These are phyloP conservation scores for Condylura cristata DNA, from an alignment of 2,113 vertebrate genomes.

Conservation along the genomic window DNA sequence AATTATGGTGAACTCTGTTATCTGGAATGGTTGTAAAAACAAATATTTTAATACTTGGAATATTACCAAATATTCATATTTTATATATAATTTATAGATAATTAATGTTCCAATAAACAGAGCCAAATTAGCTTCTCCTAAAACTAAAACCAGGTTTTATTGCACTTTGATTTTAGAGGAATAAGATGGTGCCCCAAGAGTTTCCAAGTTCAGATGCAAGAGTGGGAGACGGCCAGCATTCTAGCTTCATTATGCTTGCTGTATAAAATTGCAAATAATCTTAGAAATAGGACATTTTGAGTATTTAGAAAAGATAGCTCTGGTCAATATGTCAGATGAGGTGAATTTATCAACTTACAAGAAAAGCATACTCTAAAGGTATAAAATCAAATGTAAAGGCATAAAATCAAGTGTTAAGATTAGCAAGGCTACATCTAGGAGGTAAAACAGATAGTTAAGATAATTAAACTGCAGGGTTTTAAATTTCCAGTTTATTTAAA, in stretches of 20 bases:
- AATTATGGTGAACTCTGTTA: conserved; percentile 12
- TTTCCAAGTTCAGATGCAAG: not conserved
- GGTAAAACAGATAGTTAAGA: conserved; percentile 24
- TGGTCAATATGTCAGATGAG: not conserved
- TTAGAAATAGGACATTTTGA: not conserved
- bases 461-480: conserved; percentile 37
- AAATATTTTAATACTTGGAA: not conserved
- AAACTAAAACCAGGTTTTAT: not conserved
- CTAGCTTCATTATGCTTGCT: not conserved
- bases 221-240: not conserved
- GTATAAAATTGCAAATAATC: not conserved
- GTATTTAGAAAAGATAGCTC: not conserved
- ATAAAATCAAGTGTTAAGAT: not conserved
- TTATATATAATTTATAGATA: not conserved
- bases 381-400: not conserved
- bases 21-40: conserved; percentile 25
- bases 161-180: not conserved
- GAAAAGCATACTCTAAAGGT: not conserved
- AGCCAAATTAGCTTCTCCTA: conserved; percentile 10
- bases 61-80: not conserved
- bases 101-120: conserved; percentile 19
- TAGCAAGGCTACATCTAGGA: not conserved
- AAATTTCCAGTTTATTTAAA: conserved; percentile 51
- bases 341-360: not conserved
- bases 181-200: not conserved